Evolutionary conservation across 2,113 vertebrate species (phyloP).

Genomic region (Lagopus leucura): DNA sequence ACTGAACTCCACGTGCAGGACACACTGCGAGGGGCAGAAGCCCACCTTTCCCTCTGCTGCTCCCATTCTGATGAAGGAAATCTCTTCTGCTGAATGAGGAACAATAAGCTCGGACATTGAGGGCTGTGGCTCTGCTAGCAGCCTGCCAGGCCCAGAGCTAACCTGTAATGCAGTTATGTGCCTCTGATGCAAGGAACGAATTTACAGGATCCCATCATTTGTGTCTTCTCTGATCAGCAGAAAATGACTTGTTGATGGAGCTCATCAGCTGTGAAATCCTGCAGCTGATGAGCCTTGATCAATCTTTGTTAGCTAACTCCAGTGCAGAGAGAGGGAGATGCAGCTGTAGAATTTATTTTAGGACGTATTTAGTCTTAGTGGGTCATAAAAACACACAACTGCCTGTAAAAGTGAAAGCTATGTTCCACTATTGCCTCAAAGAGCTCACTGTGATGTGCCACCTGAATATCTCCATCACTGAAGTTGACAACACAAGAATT

Average conservation of each 20-base stretch:
- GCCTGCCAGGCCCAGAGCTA: neutral
- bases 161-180: fast-evolving
- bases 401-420: neutral
- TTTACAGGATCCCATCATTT: neutral
- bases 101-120: neutral
- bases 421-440: fast-evolving
- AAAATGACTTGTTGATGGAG: neutral
- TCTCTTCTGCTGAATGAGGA: neutral
- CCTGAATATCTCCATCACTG: neutral
- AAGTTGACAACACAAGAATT: neutral
- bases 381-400: neutral
- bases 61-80: neutral
- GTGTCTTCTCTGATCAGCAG: neutral
- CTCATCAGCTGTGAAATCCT: neutral
- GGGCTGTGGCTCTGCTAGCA: neutral
- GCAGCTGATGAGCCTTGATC: neutral
- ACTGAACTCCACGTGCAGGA: neutral
- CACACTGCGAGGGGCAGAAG: neutral
- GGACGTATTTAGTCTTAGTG: neutral
- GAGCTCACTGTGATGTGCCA: neutral
- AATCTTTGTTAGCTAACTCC: neutral
- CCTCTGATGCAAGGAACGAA: neutral
- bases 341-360: neutral
- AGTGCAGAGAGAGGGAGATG: neutral
- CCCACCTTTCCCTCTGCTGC: neutral